These are phyloP conservation scores for Phoebastria nigripes DNA, from an alignment of 2,797 vertebrate species.

Conservation along the genomic window DNA sequence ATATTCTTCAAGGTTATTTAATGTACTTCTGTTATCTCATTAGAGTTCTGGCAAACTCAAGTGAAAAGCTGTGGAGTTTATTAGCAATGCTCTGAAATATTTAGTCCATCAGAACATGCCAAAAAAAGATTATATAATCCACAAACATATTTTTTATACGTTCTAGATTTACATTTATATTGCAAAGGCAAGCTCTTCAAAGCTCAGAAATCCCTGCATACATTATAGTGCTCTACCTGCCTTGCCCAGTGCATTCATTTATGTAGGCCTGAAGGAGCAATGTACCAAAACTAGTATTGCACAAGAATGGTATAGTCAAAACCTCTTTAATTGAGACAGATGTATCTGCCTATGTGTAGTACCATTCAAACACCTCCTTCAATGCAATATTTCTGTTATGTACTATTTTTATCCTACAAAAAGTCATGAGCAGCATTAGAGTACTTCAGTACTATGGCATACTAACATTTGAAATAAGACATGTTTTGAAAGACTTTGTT, in stretches of 20 bases:
- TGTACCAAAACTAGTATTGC: background rate
- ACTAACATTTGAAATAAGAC: background rate
- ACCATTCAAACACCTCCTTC: background rate
- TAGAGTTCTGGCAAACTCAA: background rate
- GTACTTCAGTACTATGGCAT: background rate
- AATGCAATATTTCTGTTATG: background rate
- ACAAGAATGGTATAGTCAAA: background rate
- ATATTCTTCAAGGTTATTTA: slow-evolving; percentile 10
- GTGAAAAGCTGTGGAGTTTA: background rate
- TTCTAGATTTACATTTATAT: slow-evolving; percentile 7
- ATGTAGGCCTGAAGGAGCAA: background rate
- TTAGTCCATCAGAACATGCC: background rate
- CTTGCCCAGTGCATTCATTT: background rate
- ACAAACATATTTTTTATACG: background rate
- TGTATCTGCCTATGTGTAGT: background rate
- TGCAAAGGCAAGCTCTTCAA: background rate
- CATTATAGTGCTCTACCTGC: background rate
- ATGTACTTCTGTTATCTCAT: background rate
- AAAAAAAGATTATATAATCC: background rate
- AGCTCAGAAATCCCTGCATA: background rate
- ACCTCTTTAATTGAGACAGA: background rate
- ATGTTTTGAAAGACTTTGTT: background rate
- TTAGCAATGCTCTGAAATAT: background rate
- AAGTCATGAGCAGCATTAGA: background rate
- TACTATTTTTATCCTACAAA: background rate